Evolutionary conservation across 2,797 vertebrate genomes (phyloP), one percentile per base, ranked within the genome.

Genomic region (Lateolabrax maculatus): DNA sequence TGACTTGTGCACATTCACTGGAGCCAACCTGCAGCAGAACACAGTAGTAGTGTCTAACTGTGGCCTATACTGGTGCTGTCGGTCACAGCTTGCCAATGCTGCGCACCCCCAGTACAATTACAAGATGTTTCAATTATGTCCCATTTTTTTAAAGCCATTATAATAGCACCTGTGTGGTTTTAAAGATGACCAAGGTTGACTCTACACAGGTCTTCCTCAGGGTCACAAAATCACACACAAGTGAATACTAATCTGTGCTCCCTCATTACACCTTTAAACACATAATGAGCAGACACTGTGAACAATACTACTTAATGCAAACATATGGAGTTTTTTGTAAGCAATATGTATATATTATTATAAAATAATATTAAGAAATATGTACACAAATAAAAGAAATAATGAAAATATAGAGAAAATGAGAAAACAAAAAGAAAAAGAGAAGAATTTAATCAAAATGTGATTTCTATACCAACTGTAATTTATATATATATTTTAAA

Each of bases 21-120:
- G 51, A 71, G 41, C 46, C 49, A 57, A 73, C 34, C 13, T 3
- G 51, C 29, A 27, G 53, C 29, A 29, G 62, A 69, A 18, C n/a
- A 56, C 31, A 43, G 41, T 12, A 4, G 27, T 23, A 6, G 9
- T n/a, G 34, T 52, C 39, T 7, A 31, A 44, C 10, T 52, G 23
- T 49, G 25, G 13, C 6, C 36, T 39, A 66, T 68, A 31, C 10
- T 25, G 2, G 18, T 56, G 6, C 34, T 46, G 25, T 37, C 10
- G 12, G 48, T 29, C 41, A 9, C 39, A 56, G 39, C 27, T 27
- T 37, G 21, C n/a, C n/a, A 31, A 52, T 15, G 49, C 19, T 63
- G 19, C 18, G 15, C 12, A 21, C 10, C 16, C 7, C 3, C 1
- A 11, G 29, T 31, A 60, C 43, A 34, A 41, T 37, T 9, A 37